Conservation (phyloP, 2,113 vertebrate species). For the Notarius quadriscutis region DNA sequence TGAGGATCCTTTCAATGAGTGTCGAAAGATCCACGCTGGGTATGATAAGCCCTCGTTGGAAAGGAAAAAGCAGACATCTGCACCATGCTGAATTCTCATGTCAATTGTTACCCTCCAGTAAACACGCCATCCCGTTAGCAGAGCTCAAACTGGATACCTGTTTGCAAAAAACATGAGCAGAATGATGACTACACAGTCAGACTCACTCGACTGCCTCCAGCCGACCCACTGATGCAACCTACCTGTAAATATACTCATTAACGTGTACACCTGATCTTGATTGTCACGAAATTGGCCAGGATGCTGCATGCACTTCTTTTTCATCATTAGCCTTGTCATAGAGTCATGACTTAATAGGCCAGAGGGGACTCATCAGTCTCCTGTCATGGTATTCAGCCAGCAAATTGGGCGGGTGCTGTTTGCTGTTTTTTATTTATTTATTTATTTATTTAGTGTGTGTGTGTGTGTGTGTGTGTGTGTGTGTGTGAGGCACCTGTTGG, state of each 20-base stretch:
- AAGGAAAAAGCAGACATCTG: background rate
- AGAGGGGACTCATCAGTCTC: slow-evolving; percentile 47
- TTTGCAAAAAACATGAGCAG: slow-evolving; percentile 27
- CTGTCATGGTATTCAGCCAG: slow-evolving; percentile 43
- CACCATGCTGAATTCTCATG: slow-evolving; percentile 30
- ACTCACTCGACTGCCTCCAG: slow-evolving; percentile 13
- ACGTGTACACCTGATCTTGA: slow-evolving; percentile 22
- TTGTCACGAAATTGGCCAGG: slow-evolving; percentile 7
- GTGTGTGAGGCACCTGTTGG: slow-evolving; percentile 3
- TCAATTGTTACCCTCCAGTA: slow-evolving; percentile 33
- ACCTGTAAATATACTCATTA: slow-evolving; percentile 45
- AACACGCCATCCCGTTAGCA: slow-evolving; percentile 5
- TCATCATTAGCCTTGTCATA: slow-evolving; percentile 42
- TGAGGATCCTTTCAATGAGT: background rate
- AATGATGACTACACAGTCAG: slow-evolving; percentile 9
- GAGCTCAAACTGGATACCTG: slow-evolving; percentile 2
- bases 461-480: background rate
- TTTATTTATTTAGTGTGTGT: no score
- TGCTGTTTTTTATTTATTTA: no score
- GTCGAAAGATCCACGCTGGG: background rate
- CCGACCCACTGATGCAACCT: slow-evolving; percentile 44
- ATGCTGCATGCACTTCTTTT: slow-evolving; percentile 24
- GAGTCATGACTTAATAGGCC: slow-evolving; percentile 36
- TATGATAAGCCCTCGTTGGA: slow-evolving; percentile 2
- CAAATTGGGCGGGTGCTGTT: slow-evolving; percentile 37